Evolutionary conservation across 2,113 vertebrate species (phyloP).

Genomic region (Struthidea cinerea): DNA sequence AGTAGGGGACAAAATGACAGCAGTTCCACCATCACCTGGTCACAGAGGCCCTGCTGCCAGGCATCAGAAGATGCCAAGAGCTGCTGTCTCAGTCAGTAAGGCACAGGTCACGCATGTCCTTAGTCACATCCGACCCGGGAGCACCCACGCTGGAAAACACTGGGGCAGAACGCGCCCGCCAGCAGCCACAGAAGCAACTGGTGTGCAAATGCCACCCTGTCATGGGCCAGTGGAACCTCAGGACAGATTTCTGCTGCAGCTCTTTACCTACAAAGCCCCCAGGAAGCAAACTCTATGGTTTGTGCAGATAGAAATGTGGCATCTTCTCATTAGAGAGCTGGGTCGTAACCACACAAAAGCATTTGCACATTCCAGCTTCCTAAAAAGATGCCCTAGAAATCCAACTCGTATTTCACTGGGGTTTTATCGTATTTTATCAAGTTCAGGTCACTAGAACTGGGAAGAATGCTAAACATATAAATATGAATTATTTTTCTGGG

Average conservation of each 20-base stretch:
- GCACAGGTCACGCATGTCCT: accelerated
- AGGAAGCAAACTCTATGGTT: accelerated
- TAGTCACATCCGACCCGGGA: not conserved
- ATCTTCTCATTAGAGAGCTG: not conserved
- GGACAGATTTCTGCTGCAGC: not conserved
- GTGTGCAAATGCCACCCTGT: not conserved
- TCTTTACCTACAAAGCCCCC: not conserved
- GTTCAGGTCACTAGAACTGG: not conserved
- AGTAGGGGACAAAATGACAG: accelerated
- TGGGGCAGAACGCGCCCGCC: not conserved
- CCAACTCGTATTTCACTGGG: not conserved
- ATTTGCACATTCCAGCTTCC: not conserved
- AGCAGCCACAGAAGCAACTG: not conserved
- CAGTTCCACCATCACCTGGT: not conserved
- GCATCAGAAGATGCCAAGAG: not conserved
- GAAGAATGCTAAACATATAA: not conserved
- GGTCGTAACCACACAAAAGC: not conserved
- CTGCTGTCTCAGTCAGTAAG: not conserved
- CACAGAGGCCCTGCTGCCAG: not conserved
- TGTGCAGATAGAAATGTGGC: not conserved
- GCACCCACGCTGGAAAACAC: not conserved
- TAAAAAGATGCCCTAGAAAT: not conserved
- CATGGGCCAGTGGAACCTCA: not conserved
- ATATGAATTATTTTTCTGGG: not conserved
- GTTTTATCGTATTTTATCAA: not conserved